Percentiles rank a stretch among this genome's conserved stretches.
These are phyloP conservation scores for Amblyteles armatorius DNA, from an alignment of 2,888 invertebrate species.

Conservation along the genomic window DNA sequence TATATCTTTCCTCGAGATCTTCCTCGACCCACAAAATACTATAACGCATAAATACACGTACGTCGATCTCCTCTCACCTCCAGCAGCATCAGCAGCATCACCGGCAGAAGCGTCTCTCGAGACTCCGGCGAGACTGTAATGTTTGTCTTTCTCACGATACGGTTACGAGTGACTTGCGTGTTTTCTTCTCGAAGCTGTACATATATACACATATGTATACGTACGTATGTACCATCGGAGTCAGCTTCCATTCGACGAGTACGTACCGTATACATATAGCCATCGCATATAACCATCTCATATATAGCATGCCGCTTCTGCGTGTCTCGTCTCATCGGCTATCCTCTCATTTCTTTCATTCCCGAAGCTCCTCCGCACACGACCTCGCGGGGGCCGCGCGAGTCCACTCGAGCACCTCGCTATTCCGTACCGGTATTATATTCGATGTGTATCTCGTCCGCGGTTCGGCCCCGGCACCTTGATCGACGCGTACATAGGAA, in stretches of 20 bases:
- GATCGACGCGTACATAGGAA: conserved; percentile 26
- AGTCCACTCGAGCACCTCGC: conserved; percentile 57
- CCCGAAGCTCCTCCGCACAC: conserved; percentile 46
- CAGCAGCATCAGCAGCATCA: conserved; percentile 47
- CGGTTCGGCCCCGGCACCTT: conserved; percentile 24
- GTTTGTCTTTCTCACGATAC: conserved; percentile 84
- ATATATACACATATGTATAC: conserved; percentile 30
- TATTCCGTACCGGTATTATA: conserved; percentile 36
- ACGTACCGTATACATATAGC: conserved; percentile 5
- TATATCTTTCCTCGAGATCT: conserved; percentile 41
- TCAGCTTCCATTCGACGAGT: conserved; percentile 42
- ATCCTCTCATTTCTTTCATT: conserved; percentile 58
- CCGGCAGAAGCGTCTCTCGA: conserved; percentile 66
- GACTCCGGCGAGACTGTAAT: conserved; percentile 70
- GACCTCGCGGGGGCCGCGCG: conserved; percentile 34
- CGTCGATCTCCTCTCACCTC: conserved; percentile 50
- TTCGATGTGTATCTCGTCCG: conserved; percentile 41
- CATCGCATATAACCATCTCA: conserved; percentile 9
- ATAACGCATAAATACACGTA: conserved; percentile 67
- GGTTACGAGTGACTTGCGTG: conserved; percentile 83
- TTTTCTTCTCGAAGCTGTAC: conserved; percentile 49
- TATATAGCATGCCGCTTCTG: conserved; percentile 44
- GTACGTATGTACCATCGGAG: conserved; percentile 28
- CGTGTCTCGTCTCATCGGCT: conserved; percentile 63
- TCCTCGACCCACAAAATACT: conserved; percentile 59